These are phyloP conservation scores for Tachina fera DNA, from an alignment of 2,888 invertebrate genomes.

Conservation along the genomic window DNA sequence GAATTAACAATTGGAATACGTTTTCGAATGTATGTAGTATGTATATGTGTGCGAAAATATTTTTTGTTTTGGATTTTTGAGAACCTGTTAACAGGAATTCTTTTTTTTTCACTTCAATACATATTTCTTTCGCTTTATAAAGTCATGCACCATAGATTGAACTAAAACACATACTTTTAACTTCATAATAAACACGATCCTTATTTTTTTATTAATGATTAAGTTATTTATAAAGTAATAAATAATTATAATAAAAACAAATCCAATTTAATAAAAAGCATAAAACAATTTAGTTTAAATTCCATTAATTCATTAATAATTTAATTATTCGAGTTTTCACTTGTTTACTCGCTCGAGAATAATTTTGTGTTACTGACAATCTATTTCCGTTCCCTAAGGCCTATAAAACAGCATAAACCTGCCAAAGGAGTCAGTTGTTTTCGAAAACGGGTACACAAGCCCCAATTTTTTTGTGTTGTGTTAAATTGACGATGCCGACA, in stretches of 20 bases:
- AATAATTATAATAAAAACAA: conserved; percentile 68
- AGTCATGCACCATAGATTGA: conserved; percentile 30
- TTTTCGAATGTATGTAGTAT: conserved; percentile 21
- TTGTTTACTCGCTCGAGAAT: too few species aligned
- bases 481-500: too few species aligned
- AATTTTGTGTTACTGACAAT: too few species aligned
- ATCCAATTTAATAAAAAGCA: conserved; percentile 71
- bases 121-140: background rate
- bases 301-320: too few species aligned
- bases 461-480: too few species aligned
- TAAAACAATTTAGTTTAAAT: conserved; percentile 35
- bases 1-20: conserved; percentile 19
- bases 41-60: background rate
- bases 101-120: background rate
- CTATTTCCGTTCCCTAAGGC: too few species aligned
- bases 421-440: too few species aligned
- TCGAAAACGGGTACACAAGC: too few species aligned
- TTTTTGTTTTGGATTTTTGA: conserved; percentile 24
- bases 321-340: too few species aligned
- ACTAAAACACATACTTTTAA: conserved; percentile 43
- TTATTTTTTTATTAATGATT: conserved; percentile 74
- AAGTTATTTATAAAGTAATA: conserved; percentile 80
- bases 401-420: too few species aligned
- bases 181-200: conserved; percentile 53
- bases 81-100: conserved; percentile 14